These are phyloP conservation scores for Cotesia typhae DNA, from an alignment of 1,140 invertebrate species.

Conservation along the genomic window DNA sequence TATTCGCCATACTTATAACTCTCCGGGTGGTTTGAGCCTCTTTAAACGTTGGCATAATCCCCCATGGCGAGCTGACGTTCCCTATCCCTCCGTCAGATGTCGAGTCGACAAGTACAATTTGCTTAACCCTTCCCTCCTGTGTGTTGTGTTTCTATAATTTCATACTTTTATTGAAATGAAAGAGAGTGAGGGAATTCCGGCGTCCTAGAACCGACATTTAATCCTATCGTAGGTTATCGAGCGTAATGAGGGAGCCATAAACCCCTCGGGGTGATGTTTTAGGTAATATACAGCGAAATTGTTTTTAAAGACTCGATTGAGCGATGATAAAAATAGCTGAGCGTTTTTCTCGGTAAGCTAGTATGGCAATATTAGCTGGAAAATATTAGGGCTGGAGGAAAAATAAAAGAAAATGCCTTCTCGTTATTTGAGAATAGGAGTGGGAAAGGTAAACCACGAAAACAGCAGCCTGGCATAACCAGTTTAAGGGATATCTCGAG, in stretches of 20 bases:
- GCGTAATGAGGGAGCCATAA: not conserved
- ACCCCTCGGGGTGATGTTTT: constrained; percentile 16
- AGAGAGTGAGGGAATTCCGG: constrained; percentile 2
- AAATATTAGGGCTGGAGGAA: constrained; percentile 11
- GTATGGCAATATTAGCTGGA: constrained; percentile 5
- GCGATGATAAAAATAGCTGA: not conserved
- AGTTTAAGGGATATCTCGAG: constrained; percentile 50
- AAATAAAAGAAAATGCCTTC: constrained; percentile 21
- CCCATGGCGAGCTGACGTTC: constrained; percentile 23
- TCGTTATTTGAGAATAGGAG: not conserved
- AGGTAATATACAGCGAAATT: constrained; percentile 24
- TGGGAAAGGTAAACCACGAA: constrained; percentile 34
- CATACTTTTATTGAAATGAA: not conserved
- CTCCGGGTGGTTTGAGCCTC: constrained; percentile 1
- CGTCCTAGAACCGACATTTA: constrained; percentile 29
- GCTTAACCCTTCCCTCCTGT: not conserved
- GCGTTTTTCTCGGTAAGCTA: not conserved
- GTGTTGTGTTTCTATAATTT: not conserved
- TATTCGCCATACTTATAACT: too few species aligned
- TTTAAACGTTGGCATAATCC: constrained; percentile 28
- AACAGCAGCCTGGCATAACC: constrained; percentile 52
- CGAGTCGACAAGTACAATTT: not conserved
- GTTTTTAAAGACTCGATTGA: constrained; percentile 25
- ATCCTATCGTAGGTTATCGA: constrained; percentile 31
- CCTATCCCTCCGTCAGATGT: too few species aligned